Percentiles rank a stretch among this genome's conserved stretches.
These are phyloP conservation scores for Platyscapa corneri DNA, from an alignment of 1,140 invertebrate genomes.

Conservation along the genomic window DNA sequence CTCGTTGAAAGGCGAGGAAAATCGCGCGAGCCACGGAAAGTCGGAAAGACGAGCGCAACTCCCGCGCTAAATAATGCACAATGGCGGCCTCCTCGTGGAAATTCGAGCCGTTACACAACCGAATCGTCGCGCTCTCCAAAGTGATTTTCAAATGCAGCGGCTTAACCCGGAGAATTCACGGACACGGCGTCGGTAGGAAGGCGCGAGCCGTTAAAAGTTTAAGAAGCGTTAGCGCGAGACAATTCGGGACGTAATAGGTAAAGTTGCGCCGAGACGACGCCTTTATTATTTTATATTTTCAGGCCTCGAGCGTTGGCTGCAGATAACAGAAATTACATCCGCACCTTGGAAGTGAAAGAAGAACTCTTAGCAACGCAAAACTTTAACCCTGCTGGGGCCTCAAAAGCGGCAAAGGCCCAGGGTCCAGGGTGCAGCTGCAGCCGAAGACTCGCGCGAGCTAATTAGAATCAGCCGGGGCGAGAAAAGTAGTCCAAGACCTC, in stretches of 20 bases:
- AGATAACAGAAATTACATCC: constrained; percentile 72
- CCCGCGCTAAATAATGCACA: not conserved
- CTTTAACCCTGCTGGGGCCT: constrained; percentile 62
- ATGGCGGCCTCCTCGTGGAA: not conserved
- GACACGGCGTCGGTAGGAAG: constrained; percentile 44
- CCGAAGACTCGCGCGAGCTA: not conserved
- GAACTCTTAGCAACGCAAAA: constrained; percentile 66
- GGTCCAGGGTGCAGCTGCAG: not conserved
- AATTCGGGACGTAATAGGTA: constrained; percentile 70
- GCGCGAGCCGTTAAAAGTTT: constrained; percentile 29
- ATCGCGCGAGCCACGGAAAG: not conserved
- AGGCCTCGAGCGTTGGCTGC: constrained; percentile 50
- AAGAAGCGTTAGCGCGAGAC: constrained; percentile 66
- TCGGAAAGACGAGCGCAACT: not conserved
- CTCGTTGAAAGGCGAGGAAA: too few species aligned
- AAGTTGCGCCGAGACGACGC: constrained; percentile 61
- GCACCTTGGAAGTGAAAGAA: constrained; percentile 69
- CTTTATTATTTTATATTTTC: constrained; percentile 74
- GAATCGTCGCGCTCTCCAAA: not conserved
- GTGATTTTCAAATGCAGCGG: not conserved
- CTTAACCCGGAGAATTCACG: not conserved
- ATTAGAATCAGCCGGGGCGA: not conserved
- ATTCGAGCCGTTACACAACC: constrained; percentile 34
- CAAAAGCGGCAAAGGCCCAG: not conserved
- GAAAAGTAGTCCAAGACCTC: not conserved